Evolutionary conservation across 1,140 invertebrate species (phyloP).

Genomic region (Dufourea novaeangliae): DNA sequence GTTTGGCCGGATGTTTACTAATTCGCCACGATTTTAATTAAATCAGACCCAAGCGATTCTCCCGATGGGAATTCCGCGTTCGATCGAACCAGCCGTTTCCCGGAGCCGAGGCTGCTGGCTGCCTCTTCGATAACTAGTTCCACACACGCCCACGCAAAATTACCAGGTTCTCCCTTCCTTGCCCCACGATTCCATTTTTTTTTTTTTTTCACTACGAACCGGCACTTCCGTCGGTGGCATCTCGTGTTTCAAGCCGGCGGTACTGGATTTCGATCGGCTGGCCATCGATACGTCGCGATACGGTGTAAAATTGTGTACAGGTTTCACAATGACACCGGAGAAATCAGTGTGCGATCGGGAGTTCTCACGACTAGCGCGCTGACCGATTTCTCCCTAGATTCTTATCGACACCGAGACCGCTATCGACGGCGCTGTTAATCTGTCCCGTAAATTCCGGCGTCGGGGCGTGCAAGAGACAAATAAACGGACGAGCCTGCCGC

Average conservation of each 20-base stretch:
- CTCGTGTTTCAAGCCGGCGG: conserved; percentile 53
- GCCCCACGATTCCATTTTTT: not conserved
- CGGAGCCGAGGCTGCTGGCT: not conserved
- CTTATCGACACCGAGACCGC: conserved; percentile 31
- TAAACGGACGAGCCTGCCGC: conserved; percentile 15
- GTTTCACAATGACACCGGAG: conserved; percentile 57
- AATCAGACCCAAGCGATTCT: conserved; percentile 19
- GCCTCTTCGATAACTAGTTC: conserved; percentile 43
- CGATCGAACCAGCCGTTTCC: conserved; percentile 9
- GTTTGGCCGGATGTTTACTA: not conserved
- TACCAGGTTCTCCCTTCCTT: conserved; percentile 28
- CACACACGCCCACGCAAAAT: conserved; percentile 56
- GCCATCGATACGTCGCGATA: conserved; percentile 50
- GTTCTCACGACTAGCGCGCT: conserved; percentile 58
- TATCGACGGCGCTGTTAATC: conserved; percentile 47
- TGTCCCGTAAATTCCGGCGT: conserved; percentile 34
- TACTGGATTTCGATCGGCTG: conserved; percentile 49
- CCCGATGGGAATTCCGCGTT: conserved; percentile 17
- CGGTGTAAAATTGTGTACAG: conserved; percentile 50
- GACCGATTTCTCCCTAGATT: conserved; percentile 46
- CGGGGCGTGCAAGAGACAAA: not conserved
- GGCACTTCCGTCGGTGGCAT: conserved; percentile 49
- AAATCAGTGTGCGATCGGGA: conserved; percentile 35
- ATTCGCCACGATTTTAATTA: conserved; percentile 36
- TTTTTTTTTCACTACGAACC: not conserved